Evolutionary conservation across 1,140 invertebrate genomes (phyloP), one percentile per base, ranked within the genome.

Genomic region (Colletes gigas): DNA sequence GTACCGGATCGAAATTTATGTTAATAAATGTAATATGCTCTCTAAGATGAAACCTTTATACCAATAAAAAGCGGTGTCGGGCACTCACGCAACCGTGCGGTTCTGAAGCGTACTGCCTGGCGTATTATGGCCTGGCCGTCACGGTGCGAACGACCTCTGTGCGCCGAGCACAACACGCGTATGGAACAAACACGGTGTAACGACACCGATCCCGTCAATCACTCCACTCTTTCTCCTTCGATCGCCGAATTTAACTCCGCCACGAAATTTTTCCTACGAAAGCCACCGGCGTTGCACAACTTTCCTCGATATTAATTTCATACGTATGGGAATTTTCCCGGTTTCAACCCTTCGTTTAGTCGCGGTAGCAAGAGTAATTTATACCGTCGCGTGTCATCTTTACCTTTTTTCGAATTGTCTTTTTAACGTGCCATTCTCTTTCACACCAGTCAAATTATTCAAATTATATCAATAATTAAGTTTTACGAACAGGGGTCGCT

Each of bases 71-170:
- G 62, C 47, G 77, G 73, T 55, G 52, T 73, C 60, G 77, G 55
- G 19, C 47, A 63, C 71, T 79, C 71, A 62, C 63, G 69, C 74
- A 85, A 79, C 74, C 75, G 82, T 81, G 80, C 75, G 83, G 72
- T 71, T 82, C 63, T 54, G 41, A 63, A 67, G 57, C 80, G 72
- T 63, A 62, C 63, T 72, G 65, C 59, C 41, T 12, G 19, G 54
- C 59, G 1, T 57, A 63, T 72, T 71, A 69, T 67, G 62, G 50
- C 69, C 70, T 47, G 59, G 59, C 30, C 71, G 60, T 84, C 77
- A 76, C 72, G 76, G 77, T 85, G 85, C 85, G 83, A 86, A 86
- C 81, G 85, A 85, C 85, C 85, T 85, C 84, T 52, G 76, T 70
- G 60, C 76, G 78, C 17, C 30, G 19, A 17, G 39, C 52, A 55